Conservation (phyloP, 2,113 vertebrate genomes). For the Mobula birostris region DNA sequence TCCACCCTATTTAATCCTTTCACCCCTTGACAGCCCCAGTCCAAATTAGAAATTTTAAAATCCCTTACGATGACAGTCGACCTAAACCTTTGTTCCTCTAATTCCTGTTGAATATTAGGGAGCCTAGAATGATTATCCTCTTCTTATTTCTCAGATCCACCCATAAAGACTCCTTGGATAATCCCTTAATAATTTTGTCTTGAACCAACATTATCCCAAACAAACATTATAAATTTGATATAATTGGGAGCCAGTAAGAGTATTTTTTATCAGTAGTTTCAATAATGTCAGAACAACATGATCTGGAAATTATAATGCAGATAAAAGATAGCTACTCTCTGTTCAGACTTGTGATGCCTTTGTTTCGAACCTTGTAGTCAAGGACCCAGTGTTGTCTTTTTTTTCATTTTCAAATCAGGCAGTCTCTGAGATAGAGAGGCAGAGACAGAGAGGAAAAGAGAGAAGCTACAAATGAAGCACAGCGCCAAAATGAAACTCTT, state of each 20-base stretch:
- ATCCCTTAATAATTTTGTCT: too few relatives aligned
- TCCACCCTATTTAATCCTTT: too few relatives aligned
- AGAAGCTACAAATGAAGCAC: background rate
- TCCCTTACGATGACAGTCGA: too few relatives aligned
- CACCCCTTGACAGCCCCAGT: too few relatives aligned
- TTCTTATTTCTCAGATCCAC: too few relatives aligned
- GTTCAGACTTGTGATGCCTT: conserved; percentile 48
- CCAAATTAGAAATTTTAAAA: too few relatives aligned
- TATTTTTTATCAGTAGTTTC: background rate
- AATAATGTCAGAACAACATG: background rate
- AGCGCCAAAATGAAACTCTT: background rate
- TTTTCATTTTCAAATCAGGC: conserved; percentile 46
- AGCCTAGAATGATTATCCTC: too few relatives aligned
- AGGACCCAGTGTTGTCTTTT: conserved; percentile 44
- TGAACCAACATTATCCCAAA: background rate
- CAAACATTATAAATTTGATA: background rate
- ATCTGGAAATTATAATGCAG: background rate
- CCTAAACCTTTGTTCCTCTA: too few relatives aligned
- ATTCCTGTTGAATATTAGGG: too few relatives aligned
- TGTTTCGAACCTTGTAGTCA: conserved; percentile 45
- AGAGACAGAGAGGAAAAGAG: background rate
- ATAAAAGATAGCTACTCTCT: conserved; percentile 29
- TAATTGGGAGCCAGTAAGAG: background rate
- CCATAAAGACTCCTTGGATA: too few relatives aligned
- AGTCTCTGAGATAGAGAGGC: conserved; percentile 42